Evolutionary conservation across 2,888 invertebrate genomes (phyloP).

Genomic region (Muscina levida): DNA sequence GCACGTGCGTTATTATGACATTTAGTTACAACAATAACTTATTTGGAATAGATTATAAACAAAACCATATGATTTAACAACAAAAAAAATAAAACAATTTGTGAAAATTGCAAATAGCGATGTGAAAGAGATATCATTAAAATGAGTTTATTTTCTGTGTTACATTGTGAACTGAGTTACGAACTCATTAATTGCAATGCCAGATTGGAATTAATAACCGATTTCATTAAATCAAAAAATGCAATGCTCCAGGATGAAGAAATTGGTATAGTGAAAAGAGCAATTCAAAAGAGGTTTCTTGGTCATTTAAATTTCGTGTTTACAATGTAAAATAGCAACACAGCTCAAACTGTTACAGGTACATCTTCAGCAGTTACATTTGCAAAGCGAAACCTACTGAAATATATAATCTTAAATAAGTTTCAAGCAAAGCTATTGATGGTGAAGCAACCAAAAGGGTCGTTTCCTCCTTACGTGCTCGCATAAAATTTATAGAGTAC

Average conservation of each 20-base stretch:
- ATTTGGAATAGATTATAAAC: not conserved
- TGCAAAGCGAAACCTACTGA: no score
- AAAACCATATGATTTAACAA: slow-evolving; percentile 2
- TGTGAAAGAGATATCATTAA: not conserved
- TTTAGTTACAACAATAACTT: no score
- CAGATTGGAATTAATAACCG: slow-evolving; percentile 38
- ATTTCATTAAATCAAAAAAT: slow-evolving; percentile 39
- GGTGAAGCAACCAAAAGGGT: no score
- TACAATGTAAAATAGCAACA: no score
- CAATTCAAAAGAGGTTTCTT: slow-evolving; percentile 7
- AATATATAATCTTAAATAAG: no score
- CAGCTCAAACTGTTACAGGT: no score
- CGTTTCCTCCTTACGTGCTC: no score
- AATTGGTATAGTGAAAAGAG: slow-evolving; percentile 27
- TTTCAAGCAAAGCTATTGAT: no score
- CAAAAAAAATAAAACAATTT: slow-evolving; percentile 6
- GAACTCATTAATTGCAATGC: slow-evolving; percentile 34
- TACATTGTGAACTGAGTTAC: not conserved
- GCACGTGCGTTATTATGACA: no score
- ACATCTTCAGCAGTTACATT: no score
- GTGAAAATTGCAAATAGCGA: not conserved
- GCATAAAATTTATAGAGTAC: no score
- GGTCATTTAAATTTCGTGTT: no score
- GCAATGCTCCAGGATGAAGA: slow-evolving; percentile 31
- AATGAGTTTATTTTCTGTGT: slow-evolving; percentile 9